Percentiles rank a stretch among this genome's conserved stretches.
These are phyloP conservation scores for Microcebus tavaratra DNA, from an alignment of 2,113 vertebrate species.

Conservation along the genomic window DNA sequence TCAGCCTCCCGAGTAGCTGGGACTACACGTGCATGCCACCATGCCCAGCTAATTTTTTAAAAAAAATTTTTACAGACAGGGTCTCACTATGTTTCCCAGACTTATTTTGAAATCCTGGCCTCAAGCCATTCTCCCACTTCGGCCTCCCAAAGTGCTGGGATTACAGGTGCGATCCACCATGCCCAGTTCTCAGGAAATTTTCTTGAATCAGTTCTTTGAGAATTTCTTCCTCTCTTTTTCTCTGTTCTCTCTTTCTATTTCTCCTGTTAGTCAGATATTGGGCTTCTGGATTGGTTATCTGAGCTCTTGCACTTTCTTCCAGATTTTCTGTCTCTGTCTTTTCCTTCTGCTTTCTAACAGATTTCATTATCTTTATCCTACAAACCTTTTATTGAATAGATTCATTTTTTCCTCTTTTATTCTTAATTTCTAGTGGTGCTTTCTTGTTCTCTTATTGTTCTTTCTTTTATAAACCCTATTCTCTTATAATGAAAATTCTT, in stretches of 20 bases:
- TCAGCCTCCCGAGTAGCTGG: too few species aligned
- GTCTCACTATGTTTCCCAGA: too few species aligned
- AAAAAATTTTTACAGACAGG: too few species aligned
- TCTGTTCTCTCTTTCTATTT: background rate
- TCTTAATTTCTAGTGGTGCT: background rate
- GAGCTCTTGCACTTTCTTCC: background rate
- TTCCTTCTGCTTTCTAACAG: background rate
- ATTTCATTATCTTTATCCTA: slow-evolving; percentile 2
- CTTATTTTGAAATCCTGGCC: too few species aligned
- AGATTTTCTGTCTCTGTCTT: background rate
- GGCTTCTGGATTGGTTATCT: background rate
- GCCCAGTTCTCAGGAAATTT: too few species aligned
- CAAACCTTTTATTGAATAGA: background rate
- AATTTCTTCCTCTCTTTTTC: background rate
- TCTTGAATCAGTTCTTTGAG: background rate
- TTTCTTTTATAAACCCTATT: background rate
- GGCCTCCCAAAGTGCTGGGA: too few species aligned
- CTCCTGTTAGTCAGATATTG: background rate
- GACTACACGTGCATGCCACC: too few species aligned
- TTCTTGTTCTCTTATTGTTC: background rate
- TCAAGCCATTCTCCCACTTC: too few species aligned
- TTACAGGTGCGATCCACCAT: too few species aligned
- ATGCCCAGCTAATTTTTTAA: too few species aligned
- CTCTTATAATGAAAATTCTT: background rate
- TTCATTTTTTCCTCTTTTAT: background rate